Evolutionary conservation across 2,797 vertebrate species (phyloP).

Genomic region (Scyliorhinus canicula): DNA sequence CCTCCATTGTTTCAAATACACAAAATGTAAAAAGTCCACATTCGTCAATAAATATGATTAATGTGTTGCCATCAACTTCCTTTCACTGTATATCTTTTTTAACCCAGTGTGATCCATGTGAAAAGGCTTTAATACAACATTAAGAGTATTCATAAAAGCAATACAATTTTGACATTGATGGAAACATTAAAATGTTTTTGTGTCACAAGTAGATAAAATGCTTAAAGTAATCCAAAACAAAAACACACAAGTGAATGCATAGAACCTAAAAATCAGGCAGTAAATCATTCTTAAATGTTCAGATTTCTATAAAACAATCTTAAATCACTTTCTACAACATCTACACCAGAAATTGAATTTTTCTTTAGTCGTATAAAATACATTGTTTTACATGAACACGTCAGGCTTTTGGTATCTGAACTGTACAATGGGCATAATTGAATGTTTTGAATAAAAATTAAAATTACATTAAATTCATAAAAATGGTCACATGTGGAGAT

Average conservation of each 20-base stretch:
- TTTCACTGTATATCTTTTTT: slow-evolving; percentile 20
- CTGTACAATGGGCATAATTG: slow-evolving; percentile 17
- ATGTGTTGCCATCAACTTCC: background rate
- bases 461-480: slow-evolving; percentile 35
- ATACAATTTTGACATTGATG: slow-evolving; percentile 30
- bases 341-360: slow-evolving; percentile 30
- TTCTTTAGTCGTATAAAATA: slow-evolving; percentile 32
- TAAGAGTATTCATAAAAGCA: slow-evolving; percentile 19
- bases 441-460: slow-evolving; percentile 9
- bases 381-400: slow-evolving; percentile 25
- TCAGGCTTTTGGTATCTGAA: slow-evolving; percentile 34
- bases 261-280: slow-evolving; percentile 29
- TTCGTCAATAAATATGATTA: slow-evolving; percentile 33
- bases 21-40: slow-evolving; percentile 37
- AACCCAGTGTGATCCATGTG: slow-evolving; percentile 10
- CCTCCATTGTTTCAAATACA: slow-evolving; percentile 2
- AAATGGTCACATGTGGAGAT: slow-evolving; percentile 4
- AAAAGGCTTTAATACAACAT: slow-evolving; percentile 11
- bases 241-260: slow-evolving; percentile 4
- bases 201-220: slow-evolving; percentile 27
- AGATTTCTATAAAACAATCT: slow-evolving; percentile 30
- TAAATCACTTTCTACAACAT: slow-evolving; percentile 36
- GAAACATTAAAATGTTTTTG: slow-evolving; percentile 27
- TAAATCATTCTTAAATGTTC: background rate
- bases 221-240: slow-evolving; percentile 16